Evolutionary conservation across 2,797 vertebrate species (phyloP), one percentile per base, ranked within the genome.

Genomic region (Onychomys arenicola): DNA sequence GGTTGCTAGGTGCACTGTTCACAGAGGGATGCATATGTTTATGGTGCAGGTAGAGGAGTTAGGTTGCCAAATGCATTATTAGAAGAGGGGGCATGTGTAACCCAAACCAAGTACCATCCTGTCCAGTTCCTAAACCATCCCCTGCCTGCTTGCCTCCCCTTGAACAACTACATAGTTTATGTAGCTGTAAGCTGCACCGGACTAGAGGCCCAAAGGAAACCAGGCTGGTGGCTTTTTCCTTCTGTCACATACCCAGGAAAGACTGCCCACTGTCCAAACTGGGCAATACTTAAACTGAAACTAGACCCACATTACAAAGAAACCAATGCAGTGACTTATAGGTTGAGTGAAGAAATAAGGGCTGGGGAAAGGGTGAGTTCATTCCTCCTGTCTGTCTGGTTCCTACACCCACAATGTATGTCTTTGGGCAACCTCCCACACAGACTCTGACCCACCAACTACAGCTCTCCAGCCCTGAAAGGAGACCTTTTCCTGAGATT

Each of bases 391-490:
- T 91, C 98, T 97, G 93, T 97, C 96, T 95, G 96, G 90, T 95
- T 97, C 92, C 93, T 96, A 93, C 97, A 92, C 97, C 94, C 95
- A 93, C 95, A 93, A 88, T 87, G 32, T 94, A 71, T 88, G 96
- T 93, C 96, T 97, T 96, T 96, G 94, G 91, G 94, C 92, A 96
- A 86, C 91, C 91, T 97, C 97, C 98, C 94, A 97, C 96, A 85
- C 92, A 96, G 57, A n/a, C 88, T 94, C 29, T 96, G 90, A 97
- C 92, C 96, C 93, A 96, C 95, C 73, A 90, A 65, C 81, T 83
- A 59, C 89, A 94, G 94, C 88, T 65, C 92, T 96, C 59, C 75
- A 90, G 87, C 65, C 78, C 86, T 97, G 97, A 97, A 97, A 96
- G 96, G 71, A 97, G 96, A 88, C 96, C 96, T 97, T 97, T 97